phyloP scores from a whole-genome alignment of 2,797 vertebrate genomes.

The Lacerta viridis region DNA sequence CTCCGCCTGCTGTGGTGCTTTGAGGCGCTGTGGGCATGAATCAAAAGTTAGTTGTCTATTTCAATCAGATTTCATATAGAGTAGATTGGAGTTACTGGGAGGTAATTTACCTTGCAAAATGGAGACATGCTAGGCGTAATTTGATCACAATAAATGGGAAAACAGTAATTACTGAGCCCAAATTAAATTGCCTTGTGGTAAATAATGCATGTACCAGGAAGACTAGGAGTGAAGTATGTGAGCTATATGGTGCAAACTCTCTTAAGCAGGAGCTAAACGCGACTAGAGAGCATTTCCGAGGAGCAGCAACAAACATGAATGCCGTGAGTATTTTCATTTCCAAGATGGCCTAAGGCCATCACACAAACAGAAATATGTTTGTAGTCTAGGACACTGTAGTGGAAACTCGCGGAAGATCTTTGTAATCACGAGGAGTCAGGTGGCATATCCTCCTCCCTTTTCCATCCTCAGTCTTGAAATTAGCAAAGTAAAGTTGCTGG shows the following conservation, averaged over 20 bases:
- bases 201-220: slow-evolving; percentile 47
- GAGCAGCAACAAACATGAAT: not conserved
- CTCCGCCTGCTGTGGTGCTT: slow-evolving; percentile 6
- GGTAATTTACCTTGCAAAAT: slow-evolving; percentile 56
- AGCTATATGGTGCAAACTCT: not conserved
- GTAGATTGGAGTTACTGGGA: slow-evolving; percentile 13
- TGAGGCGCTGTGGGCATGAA: slow-evolving; percentile 40
- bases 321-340: not conserved
- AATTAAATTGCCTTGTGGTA: slow-evolving; percentile 42
- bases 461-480: too few species aligned
- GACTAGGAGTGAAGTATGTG: not conserved
- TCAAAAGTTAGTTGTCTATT: slow-evolving; percentile 59
- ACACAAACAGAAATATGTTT: not conserved
- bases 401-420: too few species aligned
- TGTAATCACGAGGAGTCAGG: too few species aligned
- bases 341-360: too few species aligned
- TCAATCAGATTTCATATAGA: slow-evolving; percentile 57
- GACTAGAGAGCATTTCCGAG: not conserved
- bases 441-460: too few species aligned
- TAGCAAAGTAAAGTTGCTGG: too few species aligned
- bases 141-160: slow-evolving; percentile 48
- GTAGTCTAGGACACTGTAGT: too few species aligned
- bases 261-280: slow-evolving; percentile 4
- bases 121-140: slow-evolving; percentile 29
- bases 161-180: slow-evolving; percentile 48